Percentiles rank a stretch among this genome's conserved stretches.
phyloP scores from a whole-genome alignment of 2,797 vertebrate species.

The Tinamus major region DNA sequence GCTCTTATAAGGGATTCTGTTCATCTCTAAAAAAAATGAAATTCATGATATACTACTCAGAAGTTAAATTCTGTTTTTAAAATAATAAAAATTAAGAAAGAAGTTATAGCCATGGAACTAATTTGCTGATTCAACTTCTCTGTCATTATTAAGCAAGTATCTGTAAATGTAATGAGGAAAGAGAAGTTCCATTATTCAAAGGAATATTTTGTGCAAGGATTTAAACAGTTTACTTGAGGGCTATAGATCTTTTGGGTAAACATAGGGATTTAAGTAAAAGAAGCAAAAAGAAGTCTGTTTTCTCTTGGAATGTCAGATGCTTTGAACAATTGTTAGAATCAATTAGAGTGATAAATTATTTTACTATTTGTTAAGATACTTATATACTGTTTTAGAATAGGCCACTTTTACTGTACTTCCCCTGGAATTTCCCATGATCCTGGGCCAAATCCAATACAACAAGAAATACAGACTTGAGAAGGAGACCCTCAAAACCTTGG shows the following conservation, averaged over 20 bases:
- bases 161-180: neutral
- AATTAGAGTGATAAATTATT: neutral
- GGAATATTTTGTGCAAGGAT: neutral
- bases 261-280: neutral
- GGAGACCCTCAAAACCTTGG: neutral
- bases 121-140: neutral
- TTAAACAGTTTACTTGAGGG: neutral
- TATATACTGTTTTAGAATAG: neutral
- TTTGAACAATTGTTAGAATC: neutral
- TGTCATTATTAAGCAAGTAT: neutral
- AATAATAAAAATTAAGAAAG: neutral
- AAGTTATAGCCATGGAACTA: neutral
- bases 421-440: neutral
- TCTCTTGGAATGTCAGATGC: neutral
- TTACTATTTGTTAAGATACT: neutral
- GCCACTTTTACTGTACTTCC: neutral
- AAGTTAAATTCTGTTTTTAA: neutral
- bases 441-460: neutral
- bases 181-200: neutral
- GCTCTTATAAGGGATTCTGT: accelerated
- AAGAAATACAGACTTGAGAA: neutral
- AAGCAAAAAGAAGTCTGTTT: neutral
- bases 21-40: neutral
- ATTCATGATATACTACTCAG: neutral
- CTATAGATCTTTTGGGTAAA: neutral